phyloP scores from a whole-genome alignment of 2,113 vertebrate species.

The Ciconia boyciana region DNA sequence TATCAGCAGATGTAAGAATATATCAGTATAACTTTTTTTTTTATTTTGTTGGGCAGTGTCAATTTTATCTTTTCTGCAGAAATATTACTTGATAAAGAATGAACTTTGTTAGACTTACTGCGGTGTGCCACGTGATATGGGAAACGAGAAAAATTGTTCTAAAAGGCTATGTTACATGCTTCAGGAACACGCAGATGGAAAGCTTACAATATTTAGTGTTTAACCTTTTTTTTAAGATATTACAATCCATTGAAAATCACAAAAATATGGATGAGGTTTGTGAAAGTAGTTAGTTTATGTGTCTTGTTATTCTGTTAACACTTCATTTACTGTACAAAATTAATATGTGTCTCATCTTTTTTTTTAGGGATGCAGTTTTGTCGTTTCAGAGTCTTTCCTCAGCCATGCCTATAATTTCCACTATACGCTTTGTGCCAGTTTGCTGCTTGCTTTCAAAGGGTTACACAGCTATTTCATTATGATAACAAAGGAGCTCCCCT shows the following conservation, averaged over 20 bases:
- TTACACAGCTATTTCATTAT: conserved; percentile 90
- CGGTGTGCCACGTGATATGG: not conserved
- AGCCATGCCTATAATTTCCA: conserved; percentile 93
- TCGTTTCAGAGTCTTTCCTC: conserved; percentile 90
- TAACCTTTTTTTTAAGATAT: not conserved
- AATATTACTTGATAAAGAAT: not conserved
- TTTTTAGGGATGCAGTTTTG: conserved; percentile 87
- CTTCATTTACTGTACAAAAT: not conserved
- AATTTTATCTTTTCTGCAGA: not conserved
- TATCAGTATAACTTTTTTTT: not conserved
- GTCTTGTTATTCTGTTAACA: not conserved
- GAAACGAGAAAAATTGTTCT: not conserved
- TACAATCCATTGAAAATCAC: not conserved
- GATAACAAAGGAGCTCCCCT: conserved; percentile 88
- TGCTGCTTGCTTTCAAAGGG: conserved; percentile 92
- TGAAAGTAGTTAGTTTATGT: not conserved
- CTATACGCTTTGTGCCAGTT: conserved; percentile 88
- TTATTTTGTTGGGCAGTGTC: not conserved
- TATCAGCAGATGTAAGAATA: conserved; percentile 91
- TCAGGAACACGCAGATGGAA: not conserved
- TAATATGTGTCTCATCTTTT: not conserved
- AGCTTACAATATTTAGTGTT: not conserved
- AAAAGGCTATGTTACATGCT: not conserved
- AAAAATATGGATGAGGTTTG: not conserved
- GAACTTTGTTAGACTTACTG: not conserved